Evolutionary conservation across 2,113 vertebrate species (phyloP), one percentile per base, ranked within the genome.

Genomic region (Tauraco erythrolophus): DNA sequence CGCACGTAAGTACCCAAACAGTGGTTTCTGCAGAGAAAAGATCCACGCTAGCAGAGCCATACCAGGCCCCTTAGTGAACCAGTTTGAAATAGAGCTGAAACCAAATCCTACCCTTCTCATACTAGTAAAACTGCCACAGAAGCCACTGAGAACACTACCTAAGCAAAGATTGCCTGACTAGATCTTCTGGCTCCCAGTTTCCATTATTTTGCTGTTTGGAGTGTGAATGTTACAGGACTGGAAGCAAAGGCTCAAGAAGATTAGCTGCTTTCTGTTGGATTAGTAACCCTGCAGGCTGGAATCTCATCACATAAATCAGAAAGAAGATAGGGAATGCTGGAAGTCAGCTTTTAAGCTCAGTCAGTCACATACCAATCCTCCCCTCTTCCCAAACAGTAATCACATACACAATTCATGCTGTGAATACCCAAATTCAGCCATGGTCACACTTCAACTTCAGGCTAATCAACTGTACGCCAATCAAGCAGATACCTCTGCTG

Each of bases 271-370:
- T 90, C 79, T 62, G 13, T 51, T 89, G 53, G 50, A 69, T 92
- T 54, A 74, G 28, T 75, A 85, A 93, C 24, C 9, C 43, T 68
- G 46, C 23, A 91, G 39, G 17, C 64, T 81, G 35, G 27, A 81
- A 60, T 71, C 19, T 50, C 62, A 51, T 71, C 56, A 14, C 30
- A 28, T 46, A 30, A 81, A 71, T 77, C 13, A 53, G 25, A 80
- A 87, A 68, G 23, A 54, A 56, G 33, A 86, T 2, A 54, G 11
- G 41, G 31, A 95, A 62, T 46, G 19, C 11, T 88, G n/a, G 50
- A 90, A 90, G 28, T 65, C 28, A 64, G 25, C 19, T 94, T 96
- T 74, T 80, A 92, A 88, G 7, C 23, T 92, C 50, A 48, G 33
- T 15, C 64, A 50, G 39, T n/a, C 57, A 54, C 28, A 43, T 45